These are phyloP conservation scores for Onychomys torridus DNA, from an alignment of 2,797 vertebrate species.

Conservation along the genomic window DNA sequence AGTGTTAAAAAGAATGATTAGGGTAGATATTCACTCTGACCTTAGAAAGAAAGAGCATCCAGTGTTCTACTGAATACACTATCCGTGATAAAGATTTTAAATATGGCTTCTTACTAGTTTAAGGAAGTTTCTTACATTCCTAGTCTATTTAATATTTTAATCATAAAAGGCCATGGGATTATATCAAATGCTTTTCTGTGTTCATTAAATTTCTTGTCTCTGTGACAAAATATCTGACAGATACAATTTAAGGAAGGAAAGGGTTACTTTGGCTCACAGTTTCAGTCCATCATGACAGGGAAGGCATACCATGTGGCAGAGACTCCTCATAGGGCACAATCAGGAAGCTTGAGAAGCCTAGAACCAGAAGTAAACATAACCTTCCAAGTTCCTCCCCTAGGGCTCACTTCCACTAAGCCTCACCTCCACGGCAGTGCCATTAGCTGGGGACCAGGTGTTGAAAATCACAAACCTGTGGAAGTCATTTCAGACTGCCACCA, in stretches of 20 bases:
- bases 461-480: neutral
- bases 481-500: neutral
- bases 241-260: neutral
- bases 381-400: neutral
- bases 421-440: neutral
- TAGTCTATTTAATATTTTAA: neutral
- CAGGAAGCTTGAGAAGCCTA: neutral
- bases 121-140: neutral
- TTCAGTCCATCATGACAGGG: neutral
- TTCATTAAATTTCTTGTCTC: neutral
- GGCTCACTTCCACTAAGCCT: neutral
- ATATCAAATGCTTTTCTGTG: neutral
- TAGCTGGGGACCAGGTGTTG: neutral
- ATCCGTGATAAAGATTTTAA: neutral
- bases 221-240: neutral
- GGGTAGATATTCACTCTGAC: neutral
- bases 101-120: neutral
- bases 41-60: neutral
- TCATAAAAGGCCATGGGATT: neutral
- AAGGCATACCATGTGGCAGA: neutral
- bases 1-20: neutral
- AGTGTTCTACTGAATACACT: neutral
- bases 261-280: neutral
- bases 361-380: neutral
- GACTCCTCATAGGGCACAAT: neutral